phyloP scores from a whole-genome alignment of 2,888 invertebrate species.

The Chamaedrilus cognettii region DNA sequence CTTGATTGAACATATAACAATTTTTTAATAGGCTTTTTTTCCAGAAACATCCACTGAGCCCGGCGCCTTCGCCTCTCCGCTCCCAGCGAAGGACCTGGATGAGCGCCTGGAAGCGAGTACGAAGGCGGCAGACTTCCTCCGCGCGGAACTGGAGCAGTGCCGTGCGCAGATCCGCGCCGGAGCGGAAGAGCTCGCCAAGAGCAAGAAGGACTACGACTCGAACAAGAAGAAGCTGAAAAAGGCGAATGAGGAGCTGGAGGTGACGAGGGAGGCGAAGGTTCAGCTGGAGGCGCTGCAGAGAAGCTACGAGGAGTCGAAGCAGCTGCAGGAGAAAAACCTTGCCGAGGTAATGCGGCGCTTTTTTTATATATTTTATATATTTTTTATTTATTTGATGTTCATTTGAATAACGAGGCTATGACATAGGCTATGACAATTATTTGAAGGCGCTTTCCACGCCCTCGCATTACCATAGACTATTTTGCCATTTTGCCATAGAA shows the following conservation, averaged over 20 bases:
- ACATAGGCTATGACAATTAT: too few species aligned
- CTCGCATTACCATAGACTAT: too few species aligned
- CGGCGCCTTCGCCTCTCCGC: not conserved
- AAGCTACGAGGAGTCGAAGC: not conserved
- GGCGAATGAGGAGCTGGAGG: slow-evolving; percentile 13
- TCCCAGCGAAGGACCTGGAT: not conserved
- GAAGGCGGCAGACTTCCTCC: not conserved
- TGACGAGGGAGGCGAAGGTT: not conserved
- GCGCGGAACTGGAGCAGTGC: slow-evolving; percentile 74
- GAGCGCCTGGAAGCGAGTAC: not conserved
- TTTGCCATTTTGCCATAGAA: too few species aligned
- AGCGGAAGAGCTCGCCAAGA: slow-evolving; percentile 65
- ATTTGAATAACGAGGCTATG: too few species aligned
- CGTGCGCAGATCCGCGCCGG: slow-evolving; percentile 71
- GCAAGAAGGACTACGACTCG: slow-evolving; percentile 46
- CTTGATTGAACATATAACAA: too few species aligned
- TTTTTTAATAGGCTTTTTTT: too few species aligned
- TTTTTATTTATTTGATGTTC: too few species aligned
- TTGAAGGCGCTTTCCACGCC: too few species aligned
- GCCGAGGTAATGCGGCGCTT: too few species aligned
- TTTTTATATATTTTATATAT: too few species aligned
- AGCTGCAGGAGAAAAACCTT: slow-evolving; percentile 9
- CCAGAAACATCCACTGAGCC: too few species aligned
- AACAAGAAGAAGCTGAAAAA: slow-evolving; percentile 21
- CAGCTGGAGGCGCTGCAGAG: slow-evolving; percentile 5